These are phyloP conservation scores for Conus betulinus DNA, from an alignment of 1,140 invertebrate genomes.

Conservation along the genomic window DNA sequence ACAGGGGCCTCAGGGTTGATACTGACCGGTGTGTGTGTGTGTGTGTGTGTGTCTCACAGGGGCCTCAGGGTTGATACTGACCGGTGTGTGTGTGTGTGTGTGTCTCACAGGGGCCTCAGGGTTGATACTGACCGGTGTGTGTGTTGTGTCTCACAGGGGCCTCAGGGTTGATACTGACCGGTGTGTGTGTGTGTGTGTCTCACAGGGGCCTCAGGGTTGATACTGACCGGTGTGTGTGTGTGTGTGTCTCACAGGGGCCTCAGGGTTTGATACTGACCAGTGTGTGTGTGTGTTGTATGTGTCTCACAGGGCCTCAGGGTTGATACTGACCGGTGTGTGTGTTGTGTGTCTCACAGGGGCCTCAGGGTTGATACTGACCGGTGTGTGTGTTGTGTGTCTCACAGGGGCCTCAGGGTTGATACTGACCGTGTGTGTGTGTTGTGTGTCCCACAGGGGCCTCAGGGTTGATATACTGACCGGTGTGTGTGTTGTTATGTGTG, in stretches of 20 bases:
- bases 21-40: too few relatives aligned
- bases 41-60: neutral
- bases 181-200: too few relatives aligned
- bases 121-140: neutral
- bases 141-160: too few relatives aligned
- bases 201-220: too few relatives aligned
- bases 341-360: neutral
- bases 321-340: neutral
- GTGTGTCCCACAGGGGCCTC: neutral
- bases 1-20: too few relatives aligned
- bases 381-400: neutral
- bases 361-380: neutral
- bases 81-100: neutral
- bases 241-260: neutral
- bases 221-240: too few relatives aligned
- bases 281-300: neutral
- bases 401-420: neutral
- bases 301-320: neutral
- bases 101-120: neutral
- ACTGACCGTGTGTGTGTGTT: neutral
- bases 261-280: neutral
- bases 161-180: too few relatives aligned
- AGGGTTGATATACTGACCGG: neutral
- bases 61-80: neutral
- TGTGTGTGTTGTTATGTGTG: neutral